Percentiles rank a stretch among this genome's conserved stretches.
These are phyloP conservation scores for Nomada ferruginata DNA, from an alignment of 2,888 invertebrate genomes.

Conservation along the genomic window DNA sequence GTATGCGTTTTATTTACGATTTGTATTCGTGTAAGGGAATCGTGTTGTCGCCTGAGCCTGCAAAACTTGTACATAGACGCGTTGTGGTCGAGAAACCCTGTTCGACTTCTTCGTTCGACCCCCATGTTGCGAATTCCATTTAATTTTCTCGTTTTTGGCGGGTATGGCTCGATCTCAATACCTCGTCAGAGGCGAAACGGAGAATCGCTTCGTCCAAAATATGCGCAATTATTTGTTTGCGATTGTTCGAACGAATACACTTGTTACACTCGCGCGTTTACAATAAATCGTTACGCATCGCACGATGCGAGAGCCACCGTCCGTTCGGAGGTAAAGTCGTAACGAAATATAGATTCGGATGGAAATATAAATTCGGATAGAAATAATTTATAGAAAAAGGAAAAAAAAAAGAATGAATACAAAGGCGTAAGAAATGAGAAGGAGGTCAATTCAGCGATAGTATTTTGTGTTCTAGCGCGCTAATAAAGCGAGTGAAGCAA, in stretches of 20 bases:
- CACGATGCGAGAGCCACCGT: neutral
- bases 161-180: neutral
- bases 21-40: constrained; percentile 6
- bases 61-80: neutral
- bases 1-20: constrained; percentile 15
- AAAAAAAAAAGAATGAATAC: constrained; percentile 10
- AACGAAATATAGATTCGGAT: neutral
- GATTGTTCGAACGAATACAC: neutral
- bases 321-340: neutral
- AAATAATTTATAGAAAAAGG: neutral
- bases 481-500: constrained; percentile 82
- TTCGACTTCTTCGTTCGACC: neutral
- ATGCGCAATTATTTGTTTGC: neutral
- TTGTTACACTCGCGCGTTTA: constrained; percentile 5
- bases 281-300: neutral
- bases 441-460: constrained; percentile 69
- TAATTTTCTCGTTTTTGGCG: neutral
- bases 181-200: neutral
- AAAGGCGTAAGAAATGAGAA: constrained; percentile 24
- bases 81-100: constrained; percentile 9
- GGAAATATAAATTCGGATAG: neutral
- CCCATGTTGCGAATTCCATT: neutral
- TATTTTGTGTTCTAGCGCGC: constrained; percentile 83
- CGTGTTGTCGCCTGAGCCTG: constrained; percentile 15
- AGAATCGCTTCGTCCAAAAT: neutral